phyloP scores from a whole-genome alignment of 2,797 vertebrate genomes.

The Myotis planiceps region DNA sequence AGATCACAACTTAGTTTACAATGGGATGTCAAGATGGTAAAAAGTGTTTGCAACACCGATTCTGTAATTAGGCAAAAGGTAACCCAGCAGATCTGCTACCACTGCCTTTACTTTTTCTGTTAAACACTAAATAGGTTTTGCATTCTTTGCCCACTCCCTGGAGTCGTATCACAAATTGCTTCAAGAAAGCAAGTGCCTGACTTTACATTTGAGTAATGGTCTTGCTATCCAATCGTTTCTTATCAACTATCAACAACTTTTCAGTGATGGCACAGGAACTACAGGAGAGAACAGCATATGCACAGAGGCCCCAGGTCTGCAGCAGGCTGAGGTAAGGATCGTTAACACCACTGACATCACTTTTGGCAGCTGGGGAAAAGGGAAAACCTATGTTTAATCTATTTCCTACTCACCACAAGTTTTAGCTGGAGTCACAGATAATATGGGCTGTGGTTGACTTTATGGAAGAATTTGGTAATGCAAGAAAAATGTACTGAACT shows the following conservation, averaged over 20 bases:
- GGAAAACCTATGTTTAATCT: slow-evolving; percentile 91
- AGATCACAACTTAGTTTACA: not conserved
- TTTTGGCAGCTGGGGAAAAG: slow-evolving; percentile 84
- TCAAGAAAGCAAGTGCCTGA: slow-evolving; percentile 60
- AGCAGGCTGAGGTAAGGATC: slow-evolving; percentile 84
- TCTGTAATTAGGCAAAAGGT: slow-evolving; percentile 34
- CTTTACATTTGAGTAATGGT: slow-evolving; percentile 60
- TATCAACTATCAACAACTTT: slow-evolving; percentile 84
- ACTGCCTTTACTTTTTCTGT: not conserved
- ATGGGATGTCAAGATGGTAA: not conserved
- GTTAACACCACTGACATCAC: slow-evolving; percentile 89
- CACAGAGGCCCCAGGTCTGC: slow-evolving; percentile 63
- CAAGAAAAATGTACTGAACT: slow-evolving; percentile 82
- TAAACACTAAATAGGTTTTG: not conserved
- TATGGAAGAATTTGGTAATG: slow-evolving; percentile 85
- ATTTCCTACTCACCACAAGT: slow-evolving; percentile 86
- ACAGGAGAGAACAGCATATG: slow-evolving; percentile 68
- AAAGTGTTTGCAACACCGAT: not conserved
- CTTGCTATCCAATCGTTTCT: slow-evolving; percentile 79
- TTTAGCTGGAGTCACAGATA: slow-evolving; percentile 86
- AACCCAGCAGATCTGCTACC: not conserved
- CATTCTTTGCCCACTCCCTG: slow-evolving; percentile 6
- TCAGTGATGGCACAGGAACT: slow-evolving; percentile 83
- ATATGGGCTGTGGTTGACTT: slow-evolving; percentile 83
- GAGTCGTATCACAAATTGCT: slow-evolving; percentile 18